Evolutionary conservation across 2,797 vertebrate genomes (phyloP), one percentile per base, ranked within the genome.

Genomic region (Cetoscarus ocellatus): DNA sequence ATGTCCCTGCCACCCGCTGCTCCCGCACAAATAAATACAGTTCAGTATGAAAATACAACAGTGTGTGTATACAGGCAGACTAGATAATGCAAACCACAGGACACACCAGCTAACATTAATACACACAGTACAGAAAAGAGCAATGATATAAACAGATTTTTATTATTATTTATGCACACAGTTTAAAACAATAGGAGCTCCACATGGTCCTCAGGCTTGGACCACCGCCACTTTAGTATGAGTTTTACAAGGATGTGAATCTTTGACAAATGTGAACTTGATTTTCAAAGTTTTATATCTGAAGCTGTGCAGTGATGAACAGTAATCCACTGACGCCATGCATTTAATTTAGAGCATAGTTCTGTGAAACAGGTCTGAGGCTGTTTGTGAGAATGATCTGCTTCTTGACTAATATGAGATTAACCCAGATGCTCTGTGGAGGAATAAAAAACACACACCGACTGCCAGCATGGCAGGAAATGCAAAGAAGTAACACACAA

Each of bases 321-420:
- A 49, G 18, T 70, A 57, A 80, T 73, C 48, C 45, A 70, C 35
- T 65, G 58, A 74, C 19, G 19, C 51, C 53, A 9, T 53, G 59
- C 38, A 57, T 83, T 85, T 87, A 65, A 88, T 82, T 88, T 81
- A 77, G 84, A 82, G 61, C 69, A 77, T 52, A 77, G 42, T 80
- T 83, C 73, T 79, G 75, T 78, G 84, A 84, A 88, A 83, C 77
- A 79, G 75, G 78, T 85, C 81, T 84, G 74, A 80, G 77, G 40
- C 71, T 80, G 86, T 84, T 90, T 79, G 78, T 86, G 84, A 86
- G 89, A 92, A 92, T 74, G 79, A 91, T 88, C 83, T 27, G 27
- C 86, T 69, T 88, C 83, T 75, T 82, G 68, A 86, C 89, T 94
- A 94, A 94, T 93, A 91, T 92, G 83, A 92, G 90, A 94, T 94